These are phyloP conservation scores for Mimachlamys varia DNA, from an alignment of 2,888 invertebrate genomes.

Conservation along the genomic window DNA sequence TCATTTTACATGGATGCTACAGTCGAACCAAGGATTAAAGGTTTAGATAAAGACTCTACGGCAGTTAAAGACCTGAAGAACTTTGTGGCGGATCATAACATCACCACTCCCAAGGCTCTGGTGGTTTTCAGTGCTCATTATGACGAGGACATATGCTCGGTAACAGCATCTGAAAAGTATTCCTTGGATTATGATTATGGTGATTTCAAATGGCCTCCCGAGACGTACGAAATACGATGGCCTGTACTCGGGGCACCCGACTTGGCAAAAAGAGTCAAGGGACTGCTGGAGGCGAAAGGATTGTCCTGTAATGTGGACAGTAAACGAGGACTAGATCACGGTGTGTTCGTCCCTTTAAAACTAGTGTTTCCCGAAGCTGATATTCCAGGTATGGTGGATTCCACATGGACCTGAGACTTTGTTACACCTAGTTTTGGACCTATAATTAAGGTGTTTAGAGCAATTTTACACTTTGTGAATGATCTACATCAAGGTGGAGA, in stretches of 20 bases:
- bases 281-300: constrained; percentile 60
- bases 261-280: constrained; percentile 57
- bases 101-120: constrained; percentile 62
- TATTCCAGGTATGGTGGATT: constrained; percentile 63
- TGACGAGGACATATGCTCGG: constrained; percentile 64
- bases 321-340: constrained; percentile 71
- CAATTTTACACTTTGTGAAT: too few species aligned
- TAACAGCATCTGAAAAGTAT: constrained; percentile 56
- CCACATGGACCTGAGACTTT: too few species aligned
- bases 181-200: constrained; percentile 69
- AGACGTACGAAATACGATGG: constrained; percentile 68
- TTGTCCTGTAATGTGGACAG: constrained; percentile 59
- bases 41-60: constrained; percentile 64
- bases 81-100: constrained; percentile 52
- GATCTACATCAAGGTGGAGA: too few species aligned
- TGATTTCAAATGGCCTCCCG: constrained; percentile 63
- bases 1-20: constrained; percentile 62
- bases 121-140: constrained; percentile 73
- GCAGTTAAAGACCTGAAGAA: constrained; percentile 62
- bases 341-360: constrained; percentile 71
- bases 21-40: constrained; percentile 54
- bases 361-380: constrained; percentile 67
- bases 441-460: too few species aligned
- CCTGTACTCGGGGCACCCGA: constrained; percentile 62
- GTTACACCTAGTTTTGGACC: too few species aligned